Evolutionary conservation across 1,140 invertebrate genomes (phyloP), one percentile per base, ranked within the genome.

Genomic region (Portunus trituberculatus): DNA sequence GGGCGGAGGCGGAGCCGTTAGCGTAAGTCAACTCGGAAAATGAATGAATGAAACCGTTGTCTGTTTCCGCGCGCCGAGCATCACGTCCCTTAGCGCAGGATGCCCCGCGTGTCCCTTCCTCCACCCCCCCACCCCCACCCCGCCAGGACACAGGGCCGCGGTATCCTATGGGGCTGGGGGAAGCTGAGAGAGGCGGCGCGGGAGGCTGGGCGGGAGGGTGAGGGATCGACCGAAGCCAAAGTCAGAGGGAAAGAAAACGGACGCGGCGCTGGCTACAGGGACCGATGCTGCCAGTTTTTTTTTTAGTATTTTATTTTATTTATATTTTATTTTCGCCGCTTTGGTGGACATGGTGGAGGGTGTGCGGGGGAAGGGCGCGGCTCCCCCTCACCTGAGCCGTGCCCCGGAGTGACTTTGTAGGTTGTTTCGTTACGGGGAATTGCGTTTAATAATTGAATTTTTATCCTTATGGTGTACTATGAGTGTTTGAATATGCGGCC

Each of bases 361-460:
- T 20, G 20, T 20, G 52, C 52, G 52, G 52, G 52, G 52, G 1
- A 6, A 39, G 39, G 52, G 52, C 20, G 52, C 52, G 52, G 52
- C 52, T 12, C 52, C 52, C 52, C 67, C 25, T 76, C 25, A 25
- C 67, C 25, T 76, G 25, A n/a, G 20, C 25, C 20, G 20, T 76
- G 67, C 12, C 52, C 20, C 20, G 52, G 20, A 25, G n/a, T 76
- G 20, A n/a, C 20, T n/a, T 76, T n/a, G 6, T 0, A 76, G 67
- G 67, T 25, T 3, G 67, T 8, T 8, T 8, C 0, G 6, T n/a
- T 25, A 8, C 67, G 67, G 12, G n/a, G 67, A 76, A 76, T n/a
- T 76, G 20, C 20, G 67, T 76, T 76, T n/a, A 76, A 76, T 76
- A 76, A 76, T n/a, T 76, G 67, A 76, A n/a, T 76, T 76, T 76